Evolutionary conservation across 1,140 invertebrate species (phyloP).

Genomic region (Bombus turneri): DNA sequence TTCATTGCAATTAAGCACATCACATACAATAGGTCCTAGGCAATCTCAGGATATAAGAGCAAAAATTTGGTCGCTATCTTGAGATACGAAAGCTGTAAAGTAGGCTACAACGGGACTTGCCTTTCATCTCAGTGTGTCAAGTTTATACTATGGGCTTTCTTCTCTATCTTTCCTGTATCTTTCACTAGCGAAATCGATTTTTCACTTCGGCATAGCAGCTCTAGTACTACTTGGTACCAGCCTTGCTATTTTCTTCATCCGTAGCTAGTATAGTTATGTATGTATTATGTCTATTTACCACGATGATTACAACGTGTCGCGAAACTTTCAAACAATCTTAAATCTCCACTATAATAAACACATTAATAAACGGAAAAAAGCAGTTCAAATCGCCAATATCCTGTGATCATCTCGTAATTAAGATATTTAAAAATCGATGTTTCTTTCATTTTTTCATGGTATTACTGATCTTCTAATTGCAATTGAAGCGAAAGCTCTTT

Average conservation of each 20-base stretch:
- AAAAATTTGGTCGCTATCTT: constrained; percentile 49
- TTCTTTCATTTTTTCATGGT: neutral
- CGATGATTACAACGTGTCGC: neutral
- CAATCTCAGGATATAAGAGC: neutral
- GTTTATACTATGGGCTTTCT: constrained; percentile 62
- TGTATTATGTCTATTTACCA: no score
- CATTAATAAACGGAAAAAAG: no score
- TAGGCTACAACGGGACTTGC: constrained; percentile 81
- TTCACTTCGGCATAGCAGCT: neutral
- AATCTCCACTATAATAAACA: neutral
- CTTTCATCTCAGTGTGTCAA: constrained; percentile 77
- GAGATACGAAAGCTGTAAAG: constrained; percentile 77
- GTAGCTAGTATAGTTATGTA: neutral
- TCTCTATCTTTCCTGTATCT: constrained; percentile 39
- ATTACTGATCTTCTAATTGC: neutral
- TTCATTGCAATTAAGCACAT: neutral
- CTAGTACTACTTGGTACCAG: neutral
- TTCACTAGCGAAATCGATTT: constrained; percentile 63
- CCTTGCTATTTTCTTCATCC: neutral
- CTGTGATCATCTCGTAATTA: neutral
- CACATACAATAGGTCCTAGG: no score
- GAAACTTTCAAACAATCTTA: neutral
- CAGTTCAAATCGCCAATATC: neutral
- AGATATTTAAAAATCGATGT: neutral
- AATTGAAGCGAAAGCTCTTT: no score